Evolutionary conservation across 2,888 invertebrate species (phyloP), one percentile per base, ranked within the genome.

Genomic region (Ametastegia equiseti): DNA sequence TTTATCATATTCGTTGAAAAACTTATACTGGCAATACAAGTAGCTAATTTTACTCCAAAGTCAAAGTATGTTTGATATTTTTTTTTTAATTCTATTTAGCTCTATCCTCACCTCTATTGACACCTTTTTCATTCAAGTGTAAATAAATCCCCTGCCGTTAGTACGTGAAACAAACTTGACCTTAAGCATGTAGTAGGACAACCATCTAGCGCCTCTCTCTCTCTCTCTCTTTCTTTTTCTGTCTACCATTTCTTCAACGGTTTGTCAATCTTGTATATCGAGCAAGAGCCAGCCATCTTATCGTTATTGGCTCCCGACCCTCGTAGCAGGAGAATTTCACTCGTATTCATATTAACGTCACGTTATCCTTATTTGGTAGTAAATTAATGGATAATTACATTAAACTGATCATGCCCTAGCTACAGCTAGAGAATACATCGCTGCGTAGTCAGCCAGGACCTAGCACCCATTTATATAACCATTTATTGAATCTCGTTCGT

Each of bases 401-500:
- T 71, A 71, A 45, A 71, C 47, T 30, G 50, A 75, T 75, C 50
- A 33, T 50, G 75, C 54, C 54, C 54, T 75, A 54, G 50, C 54
- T 75, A 75, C 54, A 54, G 75, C 75, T 75, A 75, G 33, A 75
- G 75, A 23, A 54, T 54, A 75, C 19, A 36, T 75, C 54, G 33
- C 75, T 54, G 75, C 50, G 19, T 75, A 75, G 36, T 75, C 60
- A 60, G 33, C 75, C 75, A 50, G 54, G 50, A 54, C 75, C 75
- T 75, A 75, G 75, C 75, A 75, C 75, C 75, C 75, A 54, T 75
- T 75, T 45, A 71, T 27, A 23, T 73, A 73, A 73, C 73, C 75
- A 54, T 19, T 75, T 75, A 36, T 54, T 54, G 13, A 75, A 50
- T 23, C 75, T 54, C 75, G 33, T 30, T 71, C 30, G 9, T 47